These are phyloP conservation scores for Ophiodon elongatus DNA, from an alignment of 2,113 vertebrate genomes.

Conservation along the genomic window DNA sequence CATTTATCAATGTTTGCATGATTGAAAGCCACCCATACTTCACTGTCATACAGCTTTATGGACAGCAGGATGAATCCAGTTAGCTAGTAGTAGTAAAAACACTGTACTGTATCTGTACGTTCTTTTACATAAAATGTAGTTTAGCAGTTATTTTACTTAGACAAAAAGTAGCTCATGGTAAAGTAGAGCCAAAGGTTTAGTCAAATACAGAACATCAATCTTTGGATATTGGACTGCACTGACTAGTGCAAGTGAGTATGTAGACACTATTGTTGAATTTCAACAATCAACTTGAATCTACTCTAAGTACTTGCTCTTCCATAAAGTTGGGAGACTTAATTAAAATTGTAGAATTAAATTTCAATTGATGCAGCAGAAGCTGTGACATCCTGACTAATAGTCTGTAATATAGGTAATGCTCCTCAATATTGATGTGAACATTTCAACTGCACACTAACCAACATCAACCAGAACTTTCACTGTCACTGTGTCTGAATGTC, in stretches of 20 bases:
- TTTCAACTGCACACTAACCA: constrained; percentile 2
- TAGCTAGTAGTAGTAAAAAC: neutral
- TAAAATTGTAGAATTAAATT: neutral
- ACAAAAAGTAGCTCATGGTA: neutral
- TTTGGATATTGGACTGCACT: neutral
- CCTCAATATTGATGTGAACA: neutral
- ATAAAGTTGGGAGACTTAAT: neutral
- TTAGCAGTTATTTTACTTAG: neutral
- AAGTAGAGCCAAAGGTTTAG: neutral
- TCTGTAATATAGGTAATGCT: neutral
- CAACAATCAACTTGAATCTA: neutral
- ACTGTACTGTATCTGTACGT: neutral
- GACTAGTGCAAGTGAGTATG: neutral
- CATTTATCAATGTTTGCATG: constrained; percentile 23
- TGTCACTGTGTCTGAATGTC: constrained; percentile 3
- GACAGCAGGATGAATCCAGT: neutral
- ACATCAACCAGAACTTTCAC: neutral
- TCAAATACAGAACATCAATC: neutral
- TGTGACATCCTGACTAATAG: neutral
- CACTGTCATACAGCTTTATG: neutral
- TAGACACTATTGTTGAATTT: neutral
- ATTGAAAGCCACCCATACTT: neutral
- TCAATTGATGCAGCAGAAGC: neutral
- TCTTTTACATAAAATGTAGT: neutral
- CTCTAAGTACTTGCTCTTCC: neutral